A percentile compares a stretch with the other conserved stretches of the same genome.
Conservation (phyloP, 2,888 invertebrate species). For the Brenthis hecate region DNA sequence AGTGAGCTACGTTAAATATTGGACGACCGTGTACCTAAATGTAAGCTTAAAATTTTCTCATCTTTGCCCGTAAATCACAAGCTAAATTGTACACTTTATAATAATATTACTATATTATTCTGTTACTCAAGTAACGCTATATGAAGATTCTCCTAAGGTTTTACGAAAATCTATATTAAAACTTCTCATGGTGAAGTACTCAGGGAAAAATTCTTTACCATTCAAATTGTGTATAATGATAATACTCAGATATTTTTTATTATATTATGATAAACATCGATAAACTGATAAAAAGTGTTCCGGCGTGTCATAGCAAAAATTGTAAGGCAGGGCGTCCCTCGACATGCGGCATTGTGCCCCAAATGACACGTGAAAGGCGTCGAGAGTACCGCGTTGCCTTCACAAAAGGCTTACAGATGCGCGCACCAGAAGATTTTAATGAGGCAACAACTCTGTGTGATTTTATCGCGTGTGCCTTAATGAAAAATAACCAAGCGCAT, state of each 20-base stretch:
- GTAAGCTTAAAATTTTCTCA: slow-evolving; percentile 42
- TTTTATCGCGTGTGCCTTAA: slow-evolving; percentile 80
- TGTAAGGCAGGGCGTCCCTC: slow-evolving; percentile 60
- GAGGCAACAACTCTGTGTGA: slow-evolving; percentile 82
- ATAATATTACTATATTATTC: too few species aligned
- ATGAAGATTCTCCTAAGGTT: too few species aligned
- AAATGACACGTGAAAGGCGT: slow-evolving; percentile 81
- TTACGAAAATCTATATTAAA: too few species aligned
- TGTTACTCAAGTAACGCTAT: too few species aligned
- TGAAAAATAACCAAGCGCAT: slow-evolving; percentile 82
- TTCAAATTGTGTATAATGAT: not conserved
- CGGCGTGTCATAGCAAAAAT: slow-evolving; percentile 69
- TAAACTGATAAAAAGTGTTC: slow-evolving; percentile 67
- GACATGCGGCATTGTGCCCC: slow-evolving; percentile 72
- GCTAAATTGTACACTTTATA: slow-evolving; percentile 35
- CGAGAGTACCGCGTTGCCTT: slow-evolving; percentile 72
- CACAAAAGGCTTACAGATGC: slow-evolving; percentile 82
- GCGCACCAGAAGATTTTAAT: slow-evolving; percentile 82
- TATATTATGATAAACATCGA: slow-evolving; percentile 45
- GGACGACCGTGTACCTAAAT: slow-evolving; percentile 60
- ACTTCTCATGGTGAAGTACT: not conserved
- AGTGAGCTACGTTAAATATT: slow-evolving; percentile 69
- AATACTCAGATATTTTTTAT: not conserved
- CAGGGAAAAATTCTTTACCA: not conserved
- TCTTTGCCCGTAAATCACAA: slow-evolving; percentile 18